Conservation (phyloP, 2,113 vertebrate species). For the Protobothrops mucrosquamatus region DNA sequence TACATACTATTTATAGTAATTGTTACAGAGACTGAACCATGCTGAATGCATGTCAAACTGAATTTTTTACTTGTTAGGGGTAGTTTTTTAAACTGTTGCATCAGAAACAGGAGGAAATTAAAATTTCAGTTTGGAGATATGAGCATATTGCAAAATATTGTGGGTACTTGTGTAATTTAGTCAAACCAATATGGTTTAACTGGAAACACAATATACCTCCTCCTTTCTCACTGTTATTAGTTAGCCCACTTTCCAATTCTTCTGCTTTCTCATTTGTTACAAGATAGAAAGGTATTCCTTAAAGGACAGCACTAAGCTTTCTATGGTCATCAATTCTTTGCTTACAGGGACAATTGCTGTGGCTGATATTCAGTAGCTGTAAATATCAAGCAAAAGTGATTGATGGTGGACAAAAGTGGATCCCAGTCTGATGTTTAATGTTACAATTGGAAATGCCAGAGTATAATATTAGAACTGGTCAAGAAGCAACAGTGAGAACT, state of each 20-base stretch:
- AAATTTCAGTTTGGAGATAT: slow-evolving; percentile 8
- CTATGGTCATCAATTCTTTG: neutral
- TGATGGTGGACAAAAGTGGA: neutral
- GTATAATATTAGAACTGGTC: neutral
- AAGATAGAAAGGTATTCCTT: neutral
- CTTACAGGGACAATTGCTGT: neutral
- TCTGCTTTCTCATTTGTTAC: neutral
- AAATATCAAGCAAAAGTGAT: neutral
- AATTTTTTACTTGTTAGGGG: neutral
- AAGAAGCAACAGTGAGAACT: too few relatives aligned
- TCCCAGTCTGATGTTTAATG: neutral
- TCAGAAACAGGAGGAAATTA: slow-evolving; percentile 3
- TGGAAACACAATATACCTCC: neutral
- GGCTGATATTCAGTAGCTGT: neutral
- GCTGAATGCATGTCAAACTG: neutral
- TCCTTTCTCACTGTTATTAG: neutral
- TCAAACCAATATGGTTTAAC: neutral
- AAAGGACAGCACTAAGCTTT: neutral
- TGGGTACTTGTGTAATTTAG: slow-evolving; percentile 22
- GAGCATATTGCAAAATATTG: slow-evolving; percentile 14
- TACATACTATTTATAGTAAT: neutral
- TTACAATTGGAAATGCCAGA: neutral
- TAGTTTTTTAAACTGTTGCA: neutral
- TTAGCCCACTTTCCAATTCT: neutral
- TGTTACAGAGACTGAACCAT: neutral